Conservation (phyloP, 1,140 invertebrate species). For the Drosophila takahashii region DNA sequence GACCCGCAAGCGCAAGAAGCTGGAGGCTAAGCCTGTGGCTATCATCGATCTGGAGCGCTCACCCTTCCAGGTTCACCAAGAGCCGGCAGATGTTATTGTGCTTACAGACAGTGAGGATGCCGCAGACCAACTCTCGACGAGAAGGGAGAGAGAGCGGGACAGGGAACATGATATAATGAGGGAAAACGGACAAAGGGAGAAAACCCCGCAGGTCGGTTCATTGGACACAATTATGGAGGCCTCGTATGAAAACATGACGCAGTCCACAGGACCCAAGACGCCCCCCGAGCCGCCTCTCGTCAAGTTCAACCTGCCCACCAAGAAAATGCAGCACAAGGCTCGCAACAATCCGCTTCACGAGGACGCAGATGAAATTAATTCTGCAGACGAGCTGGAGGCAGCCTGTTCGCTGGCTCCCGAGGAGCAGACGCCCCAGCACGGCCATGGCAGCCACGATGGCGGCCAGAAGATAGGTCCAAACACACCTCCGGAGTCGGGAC, state of each 20-base stretch:
- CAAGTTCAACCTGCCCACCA: slow-evolving; percentile 88
- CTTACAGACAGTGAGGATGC: slow-evolving; percentile 92
- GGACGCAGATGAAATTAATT: slow-evolving; percentile 84
- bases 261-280: slow-evolving; percentile 88
- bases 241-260: slow-evolving; percentile 68
- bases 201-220: slow-evolving; percentile 61
- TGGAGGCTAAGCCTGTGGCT: slow-evolving; percentile 89
- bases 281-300: slow-evolving; percentile 89
- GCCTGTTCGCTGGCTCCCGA: slow-evolving; percentile 30
- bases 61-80: slow-evolving; percentile 92
- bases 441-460: slow-evolving; percentile 31
- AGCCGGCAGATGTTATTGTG: slow-evolving; percentile 92
- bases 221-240: slow-evolving; percentile 77
- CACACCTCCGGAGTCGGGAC: slow-evolving; percentile 84
- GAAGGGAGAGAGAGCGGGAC: slow-evolving; percentile 26
- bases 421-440: slow-evolving; percentile 22
- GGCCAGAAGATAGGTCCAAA: slow-evolving; percentile 84
- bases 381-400: slow-evolving; percentile 64
- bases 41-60: slow-evolving; percentile 94
- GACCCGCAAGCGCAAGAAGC: slow-evolving; percentile 83
- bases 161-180: slow-evolving; percentile 49
- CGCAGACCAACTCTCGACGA: slow-evolving; percentile 49
- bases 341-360: slow-evolving; percentile 88
- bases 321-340: slow-evolving; percentile 86
- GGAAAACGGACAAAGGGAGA: slow-evolving; percentile 66